Base-by-base conservation (phyloP, 2,797 vertebrate genomes). In the Chloroceryle inda region DNA sequence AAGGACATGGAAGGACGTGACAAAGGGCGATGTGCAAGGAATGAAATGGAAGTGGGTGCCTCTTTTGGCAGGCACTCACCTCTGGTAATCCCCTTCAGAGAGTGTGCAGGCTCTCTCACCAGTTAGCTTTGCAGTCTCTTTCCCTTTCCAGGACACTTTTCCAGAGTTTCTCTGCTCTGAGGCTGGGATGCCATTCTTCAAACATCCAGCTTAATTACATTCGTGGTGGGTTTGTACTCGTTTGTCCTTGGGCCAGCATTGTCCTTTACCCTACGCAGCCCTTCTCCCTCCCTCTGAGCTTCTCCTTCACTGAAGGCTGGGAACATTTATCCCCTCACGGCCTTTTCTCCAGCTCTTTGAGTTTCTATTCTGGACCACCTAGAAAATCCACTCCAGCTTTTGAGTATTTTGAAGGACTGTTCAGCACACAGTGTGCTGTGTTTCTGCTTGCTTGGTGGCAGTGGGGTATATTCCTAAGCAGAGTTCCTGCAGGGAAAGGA, bases 201-300 rank as follows among this genome's bases (percentile, higher is more conserved):
- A 47, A 49, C 69, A 81, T 66, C 35, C 83, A 86, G 22, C 47
- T 55, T 55, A 72, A 69, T 37, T 84, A 47, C 31, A 35, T 81
- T 90, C 2, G 3, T 82, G 63, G 47, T 0, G 2, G 13, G 10
- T 82, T 93, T 88, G 17, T 59, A 37, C 55, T 91, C 85, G 61
- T 6, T 93, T 95, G 73, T 90, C 83, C 47, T 55, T 76, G 59
- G 90, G 83, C 77, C 90, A 96, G 71, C 88, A 85, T 59, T 96
- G 88, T 95, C 73, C 74, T 86, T 74, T 52, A 23, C 15, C 55
- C 62, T 78, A 35, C 35, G 38, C 73, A 62, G 58, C 1, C 2
- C 24, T 86, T 59, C 62, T 92, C 47, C 44, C 79, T 79, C 45
- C 33, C 68, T 88, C 38, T 37, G 31, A 89, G 84, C 63, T 82